Evolutionary conservation across 2,113 vertebrate species (phyloP).

Genomic region (Notarius quadriscutis): DNA sequence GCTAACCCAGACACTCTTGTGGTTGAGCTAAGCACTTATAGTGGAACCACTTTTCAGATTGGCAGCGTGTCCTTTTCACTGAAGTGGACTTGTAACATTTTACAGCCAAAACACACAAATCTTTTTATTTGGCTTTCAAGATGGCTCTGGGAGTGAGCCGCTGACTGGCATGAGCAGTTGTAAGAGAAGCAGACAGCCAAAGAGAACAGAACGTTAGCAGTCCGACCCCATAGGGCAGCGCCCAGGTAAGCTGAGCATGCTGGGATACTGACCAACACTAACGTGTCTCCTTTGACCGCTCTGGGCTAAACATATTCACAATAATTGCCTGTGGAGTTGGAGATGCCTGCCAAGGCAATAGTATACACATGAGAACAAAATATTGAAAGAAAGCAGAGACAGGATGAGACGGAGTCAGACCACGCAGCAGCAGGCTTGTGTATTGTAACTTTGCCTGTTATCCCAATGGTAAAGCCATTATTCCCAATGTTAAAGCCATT

Average conservation of each 20-base stretch:
- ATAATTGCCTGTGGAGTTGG: slow-evolving; percentile 30
- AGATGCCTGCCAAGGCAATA: not conserved
- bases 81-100: slow-evolving; percentile 23
- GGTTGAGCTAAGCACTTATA: not conserved
- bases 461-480: slow-evolving; percentile 63
- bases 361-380: not conserved
- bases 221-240: slow-evolving; percentile 37
- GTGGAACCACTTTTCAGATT: not conserved
- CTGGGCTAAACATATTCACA: slow-evolving; percentile 49
- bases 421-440: slow-evolving; percentile 26
- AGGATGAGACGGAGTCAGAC: slow-evolving; percentile 37
- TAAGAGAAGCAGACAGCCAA: slow-evolving; percentile 11
- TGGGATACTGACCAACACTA: slow-evolving; percentile 56
- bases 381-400: slow-evolving; percentile 8
- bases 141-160: slow-evolving; percentile 31
- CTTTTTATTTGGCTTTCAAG: slow-evolving; percentile 27
- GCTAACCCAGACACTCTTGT: not conserved
- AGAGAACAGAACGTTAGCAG: slow-evolving; percentile 32
- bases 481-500: slow-evolving; percentile 60
- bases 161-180: slow-evolving; percentile 47
- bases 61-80: not conserved
- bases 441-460: slow-evolving; percentile 46
- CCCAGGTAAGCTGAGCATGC: slow-evolving; percentile 53
- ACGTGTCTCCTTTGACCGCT: slow-evolving; percentile 53
- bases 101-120: not conserved